A percentile compares a stretch with the other conserved stretches of the same genome.
Evolutionary conservation across 2,797 vertebrate species (phyloP).

Genomic region (Bradypus variegatus): DNA sequence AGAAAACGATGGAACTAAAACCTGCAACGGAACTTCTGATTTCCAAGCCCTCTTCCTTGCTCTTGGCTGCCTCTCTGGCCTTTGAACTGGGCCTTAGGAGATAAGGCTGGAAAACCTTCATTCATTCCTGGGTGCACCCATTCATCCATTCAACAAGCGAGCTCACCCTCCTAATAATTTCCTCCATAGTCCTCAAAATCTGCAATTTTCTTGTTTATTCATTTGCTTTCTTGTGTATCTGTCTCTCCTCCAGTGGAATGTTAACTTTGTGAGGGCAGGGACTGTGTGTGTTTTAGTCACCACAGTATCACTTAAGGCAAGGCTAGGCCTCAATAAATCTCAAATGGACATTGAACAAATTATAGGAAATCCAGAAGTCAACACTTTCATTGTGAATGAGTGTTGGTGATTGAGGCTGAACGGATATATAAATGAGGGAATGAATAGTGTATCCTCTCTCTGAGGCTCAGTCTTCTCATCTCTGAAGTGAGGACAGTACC

Average conservation of each 20-base stretch:
- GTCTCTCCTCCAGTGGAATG: accelerated
- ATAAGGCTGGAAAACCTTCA: neutral
- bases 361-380: neutral
- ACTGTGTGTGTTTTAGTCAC: too few species aligned
- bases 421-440: neutral
- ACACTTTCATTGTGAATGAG: neutral
- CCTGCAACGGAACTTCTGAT: neutral
- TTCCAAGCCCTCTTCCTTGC: neutral
- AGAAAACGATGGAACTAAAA: neutral
- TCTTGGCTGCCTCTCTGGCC: neutral
- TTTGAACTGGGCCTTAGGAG: neutral
- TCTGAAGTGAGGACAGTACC: neutral
- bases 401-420: neutral
- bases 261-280: neutral
- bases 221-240: neutral
- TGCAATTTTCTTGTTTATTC: neutral
- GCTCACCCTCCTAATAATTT: neutral
- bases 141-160: neutral
- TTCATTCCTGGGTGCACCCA: accelerated
- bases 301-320: neutral
- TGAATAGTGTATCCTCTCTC: accelerated
- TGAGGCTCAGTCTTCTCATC: neutral
- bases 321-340: neutral
- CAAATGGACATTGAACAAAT: neutral
- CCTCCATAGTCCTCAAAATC: neutral